Base-by-base conservation (phyloP, 2,888 invertebrate genomes). In the Adela reaumurella region DNA sequence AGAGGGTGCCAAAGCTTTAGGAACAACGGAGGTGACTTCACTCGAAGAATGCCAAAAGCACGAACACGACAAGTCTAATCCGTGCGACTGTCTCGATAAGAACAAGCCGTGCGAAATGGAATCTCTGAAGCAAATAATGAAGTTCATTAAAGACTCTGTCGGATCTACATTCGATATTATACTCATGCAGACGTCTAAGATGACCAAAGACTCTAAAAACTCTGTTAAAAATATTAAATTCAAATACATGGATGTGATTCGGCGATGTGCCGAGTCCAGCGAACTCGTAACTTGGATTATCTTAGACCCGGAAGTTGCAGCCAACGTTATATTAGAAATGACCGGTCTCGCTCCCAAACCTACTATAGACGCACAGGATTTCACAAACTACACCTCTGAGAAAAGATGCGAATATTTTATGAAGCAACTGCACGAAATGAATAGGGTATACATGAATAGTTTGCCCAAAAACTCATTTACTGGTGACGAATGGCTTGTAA, bases 401-500 rank as follows among this genome's bases (percentile, higher is more conserved):
- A 70, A 59, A 2, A 73, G 70, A 52, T 60, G 62, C 1, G 66
- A 70, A 16, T 71, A 71, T 50, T 78, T 79, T 48, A 56, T 74
- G 1, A 63, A 62, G 0, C 60, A 68, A 41, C 47, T 79, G 1
- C 62, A 58, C 19, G 67, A 67, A 28, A 67, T 77, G 54, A 78
- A 77, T 47, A 63, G 59, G 24, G 56, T 61, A 1, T 78, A 72
- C 47, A 70, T 78, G 65, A 62, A 65, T n/a, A 66, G 66, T 0
- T 55, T 80, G 14, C 72, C 77, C 0, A 74, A 70, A 51, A 65
- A 66, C 14, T 62, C 58, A 0, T 49, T 77, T 0, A 64, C 68
- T 0, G 72, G 71, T 0, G 74, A 77, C 50, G 77, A 79, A 16
- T 79, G 78, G 79, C 46, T 79, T 1, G 68, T 76, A 0, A 67